phyloP scores from a whole-genome alignment of 2,797 vertebrate genomes.

The Philypnodon macrostomus region DNA sequence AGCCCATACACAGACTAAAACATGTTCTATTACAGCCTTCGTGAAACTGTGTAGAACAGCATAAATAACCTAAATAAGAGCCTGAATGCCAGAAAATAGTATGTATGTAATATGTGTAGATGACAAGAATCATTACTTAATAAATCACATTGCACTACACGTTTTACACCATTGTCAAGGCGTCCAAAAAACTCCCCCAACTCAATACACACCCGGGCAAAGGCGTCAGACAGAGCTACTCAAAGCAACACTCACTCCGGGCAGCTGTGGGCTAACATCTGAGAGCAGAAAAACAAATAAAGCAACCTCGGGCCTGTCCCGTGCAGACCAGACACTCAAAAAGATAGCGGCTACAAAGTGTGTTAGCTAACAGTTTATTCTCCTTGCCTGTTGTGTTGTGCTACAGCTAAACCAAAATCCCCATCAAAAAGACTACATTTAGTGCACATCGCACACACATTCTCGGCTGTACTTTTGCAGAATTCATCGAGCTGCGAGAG shows the following conservation, averaged over 20 bases:
- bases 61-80: no score
- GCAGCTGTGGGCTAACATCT: neutral
- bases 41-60: no score
- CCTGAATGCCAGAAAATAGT: no score
- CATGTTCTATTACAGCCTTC: no score
- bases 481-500: neutral
- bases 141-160: constrained; percentile 7
- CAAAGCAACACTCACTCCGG: neutral
- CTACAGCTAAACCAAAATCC: neutral
- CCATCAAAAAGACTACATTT: neutral
- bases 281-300: constrained; percentile 10
- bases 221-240: neutral
- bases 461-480: constrained; percentile 16
- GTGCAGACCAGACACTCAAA: constrained; percentile 3
- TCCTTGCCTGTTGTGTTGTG: constrained; percentile 8
- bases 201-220: constrained; percentile 26
- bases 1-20: no score
- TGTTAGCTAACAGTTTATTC: neutral
- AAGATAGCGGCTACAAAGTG: constrained; percentile 7
- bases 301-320: constrained; percentile 34
- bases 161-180: constrained; percentile 22
- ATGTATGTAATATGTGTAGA: no score
- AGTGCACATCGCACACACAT: neutral
- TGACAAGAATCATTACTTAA: no score
- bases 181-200: no score